Conservation (phyloP, 2,113 vertebrate genomes). For the Galemys pyrenaicus region DNA sequence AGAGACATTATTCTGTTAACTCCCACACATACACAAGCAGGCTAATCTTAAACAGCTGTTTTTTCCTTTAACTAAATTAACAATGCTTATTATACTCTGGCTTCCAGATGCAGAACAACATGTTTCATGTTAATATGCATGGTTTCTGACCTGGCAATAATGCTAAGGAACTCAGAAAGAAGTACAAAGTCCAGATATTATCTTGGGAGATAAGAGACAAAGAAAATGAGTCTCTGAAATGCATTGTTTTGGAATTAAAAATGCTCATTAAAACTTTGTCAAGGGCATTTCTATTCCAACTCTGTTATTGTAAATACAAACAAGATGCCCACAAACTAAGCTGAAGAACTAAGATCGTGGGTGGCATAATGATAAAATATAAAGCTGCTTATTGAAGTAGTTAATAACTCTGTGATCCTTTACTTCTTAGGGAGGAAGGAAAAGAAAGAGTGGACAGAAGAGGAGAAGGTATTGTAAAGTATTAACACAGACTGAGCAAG, state of each 20-base stretch:
- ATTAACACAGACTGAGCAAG: background rate
- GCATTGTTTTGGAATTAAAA: constrained; percentile 26
- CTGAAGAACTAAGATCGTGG: background rate
- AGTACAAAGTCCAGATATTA: constrained; percentile 25
- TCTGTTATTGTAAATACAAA: background rate
- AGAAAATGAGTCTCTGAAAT: constrained; percentile 14
- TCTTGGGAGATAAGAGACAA: constrained; percentile 3
- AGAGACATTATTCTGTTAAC: constrained; percentile 56
- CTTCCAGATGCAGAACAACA: constrained; percentile 53
- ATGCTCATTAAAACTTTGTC: constrained; percentile 2
- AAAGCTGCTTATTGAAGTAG: background rate
- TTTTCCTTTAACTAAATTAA: constrained; percentile 58
- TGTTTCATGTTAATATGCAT: constrained; percentile 17
- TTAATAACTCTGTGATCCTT: background rate
- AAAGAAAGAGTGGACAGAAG: background rate
- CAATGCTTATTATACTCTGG: constrained; percentile 68
- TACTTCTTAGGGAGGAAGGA: background rate
- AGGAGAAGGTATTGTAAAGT: background rate
- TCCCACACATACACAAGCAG: background rate
- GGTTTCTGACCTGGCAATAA: constrained; percentile 28
- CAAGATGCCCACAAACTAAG: background rate
- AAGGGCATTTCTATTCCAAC: background rate
- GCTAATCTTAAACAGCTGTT: constrained; percentile 66
- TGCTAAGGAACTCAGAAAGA: background rate
- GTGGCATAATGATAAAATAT: background rate